Percentiles rank a stretch among this genome's conserved stretches.
These are phyloP conservation scores for Achlya flavicornis DNA, from an alignment of 2,888 invertebrate genomes.

Conservation along the genomic window DNA sequence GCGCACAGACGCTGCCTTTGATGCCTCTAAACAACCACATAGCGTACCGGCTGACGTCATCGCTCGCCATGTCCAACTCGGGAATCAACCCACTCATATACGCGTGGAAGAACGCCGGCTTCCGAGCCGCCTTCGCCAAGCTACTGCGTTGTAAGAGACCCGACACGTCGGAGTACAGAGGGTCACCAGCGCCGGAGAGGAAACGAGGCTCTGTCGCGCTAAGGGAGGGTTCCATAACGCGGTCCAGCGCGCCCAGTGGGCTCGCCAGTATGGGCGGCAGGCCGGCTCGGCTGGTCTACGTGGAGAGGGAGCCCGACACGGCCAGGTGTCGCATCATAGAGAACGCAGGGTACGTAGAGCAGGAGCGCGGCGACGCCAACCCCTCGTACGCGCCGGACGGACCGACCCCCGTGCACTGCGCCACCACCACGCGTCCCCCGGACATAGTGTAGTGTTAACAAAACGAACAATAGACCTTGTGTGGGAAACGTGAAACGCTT, in stretches of 20 bases:
- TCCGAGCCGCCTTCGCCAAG: slow-evolving; percentile 88
- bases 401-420: slow-evolving; percentile 73
- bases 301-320: slow-evolving; percentile 66
- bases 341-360: slow-evolving; percentile 76
- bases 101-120: slow-evolving; percentile 93
- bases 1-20: slow-evolving; percentile 83
- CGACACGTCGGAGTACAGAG: slow-evolving; percentile 82
- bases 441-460: slow-evolving; percentile 67
- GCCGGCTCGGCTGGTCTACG: slow-evolving; percentile 71
- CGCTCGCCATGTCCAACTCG: slow-evolving; percentile 91
- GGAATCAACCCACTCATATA: slow-evolving; percentile 92
- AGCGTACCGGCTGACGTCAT: slow-evolving; percentile 86
- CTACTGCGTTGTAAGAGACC: slow-evolving; percentile 87
- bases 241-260: slow-evolving; percentile 65
- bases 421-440: slow-evolving; percentile 38
- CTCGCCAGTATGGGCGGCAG: slow-evolving; percentile 66
- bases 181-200: slow-evolving; percentile 83
- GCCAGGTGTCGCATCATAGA: slow-evolving; percentile 78
- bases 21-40: slow-evolving; percentile 79
- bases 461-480: slow-evolving; percentile 60
- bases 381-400: slow-evolving; percentile 78
- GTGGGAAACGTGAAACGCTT: slow-evolving; percentile 83
- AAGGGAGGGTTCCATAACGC: slow-evolving; percentile 72
- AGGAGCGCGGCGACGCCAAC: slow-evolving; percentile 71
- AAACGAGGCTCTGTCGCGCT: slow-evolving; percentile 79